Evolutionary conservation across 2,113 vertebrate genomes (phyloP).

Genomic region (Saguinus midas): DNA sequence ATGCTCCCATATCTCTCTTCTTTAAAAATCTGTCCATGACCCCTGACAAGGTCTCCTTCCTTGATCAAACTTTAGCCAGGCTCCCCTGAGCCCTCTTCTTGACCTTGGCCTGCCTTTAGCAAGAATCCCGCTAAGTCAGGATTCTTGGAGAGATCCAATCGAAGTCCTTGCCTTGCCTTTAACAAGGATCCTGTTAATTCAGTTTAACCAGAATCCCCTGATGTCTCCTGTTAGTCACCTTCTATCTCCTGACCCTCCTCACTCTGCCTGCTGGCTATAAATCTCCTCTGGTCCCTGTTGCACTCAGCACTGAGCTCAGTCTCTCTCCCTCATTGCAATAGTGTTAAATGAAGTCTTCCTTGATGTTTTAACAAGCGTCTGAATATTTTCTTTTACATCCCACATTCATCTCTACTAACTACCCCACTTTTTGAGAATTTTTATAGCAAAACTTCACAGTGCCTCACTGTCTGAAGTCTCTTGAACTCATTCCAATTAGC

Average conservation of each 20-base stretch:
- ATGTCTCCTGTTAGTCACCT: neutral
- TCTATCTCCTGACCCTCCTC: too few relatives aligned
- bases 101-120: neutral
- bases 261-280: neutral
- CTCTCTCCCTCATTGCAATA: too few relatives aligned
- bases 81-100: neutral
- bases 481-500: neutral
- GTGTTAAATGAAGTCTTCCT: neutral
- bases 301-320: neutral
- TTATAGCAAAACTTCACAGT: neutral
- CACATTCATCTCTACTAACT: neutral
- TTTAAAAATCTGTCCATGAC: neutral
- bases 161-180: neutral
- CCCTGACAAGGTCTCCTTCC: neutral
- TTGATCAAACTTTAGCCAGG: neutral
- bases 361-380: neutral
- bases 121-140: neutral
- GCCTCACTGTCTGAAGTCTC: rapidly evolving
- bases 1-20: neutral
- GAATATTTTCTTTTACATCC: neutral
- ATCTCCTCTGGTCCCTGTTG: neutral
- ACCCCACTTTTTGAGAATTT: neutral
- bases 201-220: neutral
- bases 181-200: neutral
- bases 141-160: too few relatives aligned